phyloP scores from a whole-genome alignment of 2,113 vertebrate species.

The Pseudopipra pipra region DNA sequence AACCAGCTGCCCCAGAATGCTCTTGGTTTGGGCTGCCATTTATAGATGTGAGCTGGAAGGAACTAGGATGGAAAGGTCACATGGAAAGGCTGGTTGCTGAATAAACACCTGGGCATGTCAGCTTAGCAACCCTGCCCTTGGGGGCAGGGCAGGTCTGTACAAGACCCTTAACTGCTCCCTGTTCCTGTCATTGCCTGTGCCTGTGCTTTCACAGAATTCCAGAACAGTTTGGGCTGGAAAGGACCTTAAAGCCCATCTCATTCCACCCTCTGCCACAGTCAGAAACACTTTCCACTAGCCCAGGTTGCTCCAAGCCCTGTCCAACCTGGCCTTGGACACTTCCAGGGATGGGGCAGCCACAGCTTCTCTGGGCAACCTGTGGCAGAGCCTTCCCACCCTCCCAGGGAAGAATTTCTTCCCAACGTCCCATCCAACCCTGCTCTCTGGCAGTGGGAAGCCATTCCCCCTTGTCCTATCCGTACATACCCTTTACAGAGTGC shows the following conservation, averaged over 20 bases:
- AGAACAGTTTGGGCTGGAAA: neutral
- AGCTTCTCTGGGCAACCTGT: neutral
- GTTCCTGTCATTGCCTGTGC: neutral
- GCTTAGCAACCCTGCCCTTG: neutral
- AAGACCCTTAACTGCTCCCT: accelerated
- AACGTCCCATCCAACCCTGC: neutral
- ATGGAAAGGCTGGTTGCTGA: neutral
- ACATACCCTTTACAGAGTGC: neutral
- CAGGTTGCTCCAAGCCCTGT: neutral
- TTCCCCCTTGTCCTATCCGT: neutral
- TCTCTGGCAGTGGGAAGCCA: neutral
- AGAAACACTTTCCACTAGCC: neutral
- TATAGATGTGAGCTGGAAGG: neutral
- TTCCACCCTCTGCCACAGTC: neutral
- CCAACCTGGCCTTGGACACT: neutral
- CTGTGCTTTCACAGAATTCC: neutral
- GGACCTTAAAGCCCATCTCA: neutral
- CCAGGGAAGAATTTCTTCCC: neutral
- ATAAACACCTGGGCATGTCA: neutral
- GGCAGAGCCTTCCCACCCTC: neutral
- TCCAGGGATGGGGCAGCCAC: neutral
- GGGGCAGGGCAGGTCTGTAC: neutral
- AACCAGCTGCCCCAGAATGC: neutral
- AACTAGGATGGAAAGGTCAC: neutral
- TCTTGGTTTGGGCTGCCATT: neutral